phyloP scores from a whole-genome alignment of 53 echinoderm and acorn worm genomes.

The Echinarachnius parma region DNA sequence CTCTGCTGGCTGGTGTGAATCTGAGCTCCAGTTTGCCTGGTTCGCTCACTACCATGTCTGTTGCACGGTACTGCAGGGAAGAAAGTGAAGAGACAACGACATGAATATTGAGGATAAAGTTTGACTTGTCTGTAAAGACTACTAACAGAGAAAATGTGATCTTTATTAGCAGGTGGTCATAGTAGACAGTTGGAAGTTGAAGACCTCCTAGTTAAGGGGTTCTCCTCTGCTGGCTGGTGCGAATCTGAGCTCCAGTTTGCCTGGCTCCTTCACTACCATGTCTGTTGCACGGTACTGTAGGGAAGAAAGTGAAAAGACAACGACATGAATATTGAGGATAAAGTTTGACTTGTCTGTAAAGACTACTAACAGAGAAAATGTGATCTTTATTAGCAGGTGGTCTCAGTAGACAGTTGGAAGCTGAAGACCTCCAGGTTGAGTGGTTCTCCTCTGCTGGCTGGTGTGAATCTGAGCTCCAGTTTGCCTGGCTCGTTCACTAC shows the following conservation, averaged over 20 bases:
- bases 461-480: slow-evolving; percentile 87
- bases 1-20: slow-evolving; percentile 83
- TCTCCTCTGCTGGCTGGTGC: slow-evolving; percentile 81
- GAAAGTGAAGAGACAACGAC: no score
- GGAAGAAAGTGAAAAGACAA: no score
- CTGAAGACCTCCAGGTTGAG: slow-evolving; percentile 64
- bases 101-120: no score
- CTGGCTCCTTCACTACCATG: slow-evolving; percentile 81
- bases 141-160: no score
- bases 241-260: slow-evolving; percentile 85
- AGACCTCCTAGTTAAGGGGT: slow-evolving; percentile 60
- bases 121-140: no score
- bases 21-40: slow-evolving; percentile 87
- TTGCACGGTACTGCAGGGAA: slow-evolving; percentile 99
- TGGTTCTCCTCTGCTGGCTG: slow-evolving; percentile 72
- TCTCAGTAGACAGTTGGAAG: no score
- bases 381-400: no score
- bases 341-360: no score
- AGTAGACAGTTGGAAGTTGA: no score
- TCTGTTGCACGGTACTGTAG: slow-evolving; percentile 99
- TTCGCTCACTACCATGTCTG: slow-evolving; percentile 82
- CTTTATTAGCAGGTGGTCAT: no score
- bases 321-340: no score
- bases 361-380: no score
- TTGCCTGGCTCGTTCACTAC: slow-evolving; percentile 84